A percentile compares a stretch with the other conserved stretches of the same genome.
Conservation (phyloP, 2,797 vertebrate species). For the Trachurus trachurus region DNA sequence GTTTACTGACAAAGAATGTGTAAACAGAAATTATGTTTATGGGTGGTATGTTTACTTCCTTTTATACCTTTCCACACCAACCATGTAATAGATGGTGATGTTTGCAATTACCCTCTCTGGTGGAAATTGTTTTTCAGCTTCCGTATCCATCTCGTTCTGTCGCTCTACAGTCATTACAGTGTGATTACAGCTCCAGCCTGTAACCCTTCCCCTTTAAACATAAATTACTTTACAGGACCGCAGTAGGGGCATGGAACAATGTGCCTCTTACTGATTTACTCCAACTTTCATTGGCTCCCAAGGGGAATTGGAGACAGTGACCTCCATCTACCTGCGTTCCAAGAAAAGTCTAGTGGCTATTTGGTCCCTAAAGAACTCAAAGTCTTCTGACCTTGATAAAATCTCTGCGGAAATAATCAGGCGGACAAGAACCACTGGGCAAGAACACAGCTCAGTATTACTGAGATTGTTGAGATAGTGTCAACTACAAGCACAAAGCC, state of each 20-base stretch:
- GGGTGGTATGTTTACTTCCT: conserved; percentile 1
- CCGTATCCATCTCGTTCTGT: conserved; percentile 36
- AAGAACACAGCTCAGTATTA: conserved; percentile 23
- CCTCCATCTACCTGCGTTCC: conserved; percentile 56
- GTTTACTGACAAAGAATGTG: neutral
- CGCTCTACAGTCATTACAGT: conserved; percentile 50
- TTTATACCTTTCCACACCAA: neutral
- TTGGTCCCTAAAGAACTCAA: conserved; percentile 42
- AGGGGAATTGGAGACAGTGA: conserved; percentile 61
- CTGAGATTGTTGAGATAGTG: conserved; percentile 11
- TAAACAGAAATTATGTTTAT: neutral
- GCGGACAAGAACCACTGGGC: conserved; percentile 5
- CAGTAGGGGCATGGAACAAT: conserved; percentile 46
- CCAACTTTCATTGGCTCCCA: conserved; percentile 47
- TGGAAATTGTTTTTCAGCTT: conserved; percentile 40
- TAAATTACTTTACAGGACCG: conserved; percentile 57
- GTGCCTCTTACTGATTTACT: conserved; percentile 60
- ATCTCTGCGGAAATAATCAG: conserved; percentile 34
- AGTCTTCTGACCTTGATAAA: conserved; percentile 35
- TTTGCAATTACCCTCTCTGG: conserved; percentile 30
- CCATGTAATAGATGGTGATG: conserved; percentile 21
- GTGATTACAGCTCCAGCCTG: conserved; percentile 50
- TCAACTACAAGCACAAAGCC: conserved; percentile 22
- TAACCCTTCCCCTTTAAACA: conserved; percentile 48
- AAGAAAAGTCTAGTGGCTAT: conserved; percentile 19